phyloP scores from a whole-genome alignment of 2,113 vertebrate genomes.

The Onychostoma macrolepis region DNA sequence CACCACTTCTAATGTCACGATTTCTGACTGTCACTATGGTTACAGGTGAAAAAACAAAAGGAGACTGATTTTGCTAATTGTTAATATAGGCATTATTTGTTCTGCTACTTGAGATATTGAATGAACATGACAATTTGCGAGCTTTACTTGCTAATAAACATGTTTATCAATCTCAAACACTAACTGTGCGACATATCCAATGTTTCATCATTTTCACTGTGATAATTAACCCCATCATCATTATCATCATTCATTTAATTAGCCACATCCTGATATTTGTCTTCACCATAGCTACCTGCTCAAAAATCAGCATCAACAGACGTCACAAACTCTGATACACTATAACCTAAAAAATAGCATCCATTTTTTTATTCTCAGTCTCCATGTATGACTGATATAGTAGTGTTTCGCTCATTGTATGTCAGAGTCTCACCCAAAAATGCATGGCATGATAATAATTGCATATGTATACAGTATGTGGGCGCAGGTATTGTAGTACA shows the following conservation, averaged over 20 bases:
- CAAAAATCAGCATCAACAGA: background rate
- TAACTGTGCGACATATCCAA: background rate
- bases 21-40: background rate
- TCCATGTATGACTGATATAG: background rate
- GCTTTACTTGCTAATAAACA: background rate
- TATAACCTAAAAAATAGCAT: background rate
- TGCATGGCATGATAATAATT: background rate
- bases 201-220: background rate
- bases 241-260: background rate
- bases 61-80: background rate
- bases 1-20: too few relatives aligned
- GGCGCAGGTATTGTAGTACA: background rate
- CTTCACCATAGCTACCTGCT: background rate
- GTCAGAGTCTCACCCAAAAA: background rate
- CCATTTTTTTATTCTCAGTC: background rate
- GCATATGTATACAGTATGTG: background rate
- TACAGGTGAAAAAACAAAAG: background rate
- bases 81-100: background rate
- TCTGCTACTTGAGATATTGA: background rate
- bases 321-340: background rate
- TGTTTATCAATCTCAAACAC: background rate
- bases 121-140: background rate
- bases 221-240: background rate
- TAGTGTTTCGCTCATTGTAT: background rate
- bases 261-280: slow-evolving; percentile 10